Evolutionary conservation across 1,140 invertebrate genomes (phyloP), one percentile per base, ranked within the genome.

Genomic region (Brachionus calyciflorus): DNA sequence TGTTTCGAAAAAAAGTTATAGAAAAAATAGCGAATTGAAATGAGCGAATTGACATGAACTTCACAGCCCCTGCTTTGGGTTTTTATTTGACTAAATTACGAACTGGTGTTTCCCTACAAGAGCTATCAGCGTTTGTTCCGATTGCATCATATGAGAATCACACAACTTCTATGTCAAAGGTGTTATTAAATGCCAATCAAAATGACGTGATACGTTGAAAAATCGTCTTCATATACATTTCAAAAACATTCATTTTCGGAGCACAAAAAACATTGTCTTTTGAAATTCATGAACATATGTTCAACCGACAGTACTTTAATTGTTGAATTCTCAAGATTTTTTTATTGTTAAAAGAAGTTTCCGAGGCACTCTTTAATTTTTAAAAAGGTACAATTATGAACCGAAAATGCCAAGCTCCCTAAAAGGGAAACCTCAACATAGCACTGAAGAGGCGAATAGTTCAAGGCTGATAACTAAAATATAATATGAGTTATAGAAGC

Each of bases 401-500:
- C n/a, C n/a, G n/a, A n/a, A n/a, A n/a, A n/a, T n/a, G n/a, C n/a
- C n/a, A n/a, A n/a, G n/a, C n/a, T n/a, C n/a, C n/a, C n/a, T n/a
- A n/a, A n/a, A n/a, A n/a, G n/a, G n/a, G n/a, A n/a, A n/a, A n/a
- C n/a, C n/a, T n/a, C n/a, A n/a, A n/a, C n/a, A n/a, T n/a, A n/a
- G n/a, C n/a, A n/a, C n/a, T n/a, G n/a, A n/a, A n/a, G n/a, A n/a
- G n/a, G n/a, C 10, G 24, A 49, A 49, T 49, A 49, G 48, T 49
- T 49, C 48, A 49, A 49, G 9, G 9, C 48, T 49, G 3, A 49
- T 49, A 49, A 49, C n/a, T 49, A 49, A 49, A 49, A n/a, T n/a
- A 49, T 49, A 19, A 19, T n/a, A 49, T 49, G 48, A 21, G 48
- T 49, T 49, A 49, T 49, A 49, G 48, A 49, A 49, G 48, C 48